Conservation (phyloP, 2,113 vertebrate species). For the Grallaria varia region DNA sequence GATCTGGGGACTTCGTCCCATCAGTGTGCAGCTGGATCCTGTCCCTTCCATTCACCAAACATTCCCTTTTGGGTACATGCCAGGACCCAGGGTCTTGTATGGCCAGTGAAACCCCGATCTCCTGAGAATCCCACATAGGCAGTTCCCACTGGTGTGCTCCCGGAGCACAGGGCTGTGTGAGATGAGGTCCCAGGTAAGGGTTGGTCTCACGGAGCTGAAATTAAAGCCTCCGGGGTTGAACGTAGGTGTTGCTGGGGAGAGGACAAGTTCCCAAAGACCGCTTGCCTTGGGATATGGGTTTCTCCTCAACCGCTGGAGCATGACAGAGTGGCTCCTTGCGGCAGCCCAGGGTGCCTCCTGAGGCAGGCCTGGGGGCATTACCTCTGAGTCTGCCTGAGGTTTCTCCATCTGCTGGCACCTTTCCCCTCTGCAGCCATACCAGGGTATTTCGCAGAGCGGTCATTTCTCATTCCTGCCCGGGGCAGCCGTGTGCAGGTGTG, state of each 20-base stretch:
- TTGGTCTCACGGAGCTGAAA: fast-evolving
- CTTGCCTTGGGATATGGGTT: neutral
- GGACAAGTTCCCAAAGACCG: fast-evolving
- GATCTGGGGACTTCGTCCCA: neutral
- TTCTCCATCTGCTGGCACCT: neutral
- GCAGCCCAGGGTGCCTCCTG: neutral
- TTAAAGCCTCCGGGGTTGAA: fast-evolving
- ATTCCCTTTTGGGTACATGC: fast-evolving
- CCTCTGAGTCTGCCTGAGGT: fast-evolving
- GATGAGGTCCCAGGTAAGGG: neutral
- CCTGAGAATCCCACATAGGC: fast-evolving
- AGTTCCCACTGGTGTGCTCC: fast-evolving
- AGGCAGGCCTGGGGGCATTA: fast-evolving
- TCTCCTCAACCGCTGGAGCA: neutral
- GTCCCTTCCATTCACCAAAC: neutral
- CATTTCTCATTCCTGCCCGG: neutral
- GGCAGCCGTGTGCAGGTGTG: neutral
- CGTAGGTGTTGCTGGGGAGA: fast-evolving
- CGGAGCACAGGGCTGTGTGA: too few relatives aligned
- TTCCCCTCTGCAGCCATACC: neutral
- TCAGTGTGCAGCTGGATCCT: neutral
- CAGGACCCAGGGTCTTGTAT: fast-evolving
- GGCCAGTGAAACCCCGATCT: neutral
- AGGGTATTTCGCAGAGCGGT: neutral
- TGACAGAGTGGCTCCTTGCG: fast-evolving